Conservation (phyloP, 2,797 vertebrate genomes). For the Chaetophractus vellerosus region DNA sequence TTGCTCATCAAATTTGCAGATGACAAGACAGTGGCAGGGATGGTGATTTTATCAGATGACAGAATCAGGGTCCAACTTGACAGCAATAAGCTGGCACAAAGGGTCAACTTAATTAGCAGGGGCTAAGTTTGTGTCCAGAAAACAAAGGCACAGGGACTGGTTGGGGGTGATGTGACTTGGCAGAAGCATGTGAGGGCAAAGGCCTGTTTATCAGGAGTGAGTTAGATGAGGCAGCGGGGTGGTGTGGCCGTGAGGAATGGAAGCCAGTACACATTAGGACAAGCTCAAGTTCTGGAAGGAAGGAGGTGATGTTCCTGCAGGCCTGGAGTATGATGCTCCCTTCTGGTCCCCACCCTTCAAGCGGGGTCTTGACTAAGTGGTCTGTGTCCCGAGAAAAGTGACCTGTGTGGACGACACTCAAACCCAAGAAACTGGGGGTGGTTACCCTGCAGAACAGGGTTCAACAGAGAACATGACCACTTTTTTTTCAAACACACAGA, state of each 20-base stretch:
- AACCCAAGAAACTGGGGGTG: not conserved
- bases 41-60: slow-evolving; percentile 63
- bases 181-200: not conserved
- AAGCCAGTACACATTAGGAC: not conserved
- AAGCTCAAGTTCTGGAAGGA: not conserved
- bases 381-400: not conserved
- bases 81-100: slow-evolving; percentile 54
- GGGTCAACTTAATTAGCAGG: slow-evolving; percentile 50
- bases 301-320: not conserved
- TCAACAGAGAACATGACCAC: not conserved
- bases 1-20: slow-evolving; percentile 61
- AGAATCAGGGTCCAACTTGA: slow-evolving; percentile 51
- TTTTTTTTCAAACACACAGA: slow-evolving; percentile 51
- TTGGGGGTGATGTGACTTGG: not conserved
- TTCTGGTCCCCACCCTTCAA: not conserved
- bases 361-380: not conserved
- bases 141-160: not conserved
- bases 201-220: not conserved
- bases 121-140: slow-evolving; percentile 12
- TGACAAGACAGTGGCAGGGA: slow-evolving; percentile 59
- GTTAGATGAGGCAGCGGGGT: not conserved
- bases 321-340: not conserved
- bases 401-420: not conserved
- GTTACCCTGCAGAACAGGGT: not conserved
- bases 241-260: not conserved